phyloP scores from a whole-genome alignment of 1,140 invertebrate genomes.

The Caenorhabditis brenneri region DNA sequence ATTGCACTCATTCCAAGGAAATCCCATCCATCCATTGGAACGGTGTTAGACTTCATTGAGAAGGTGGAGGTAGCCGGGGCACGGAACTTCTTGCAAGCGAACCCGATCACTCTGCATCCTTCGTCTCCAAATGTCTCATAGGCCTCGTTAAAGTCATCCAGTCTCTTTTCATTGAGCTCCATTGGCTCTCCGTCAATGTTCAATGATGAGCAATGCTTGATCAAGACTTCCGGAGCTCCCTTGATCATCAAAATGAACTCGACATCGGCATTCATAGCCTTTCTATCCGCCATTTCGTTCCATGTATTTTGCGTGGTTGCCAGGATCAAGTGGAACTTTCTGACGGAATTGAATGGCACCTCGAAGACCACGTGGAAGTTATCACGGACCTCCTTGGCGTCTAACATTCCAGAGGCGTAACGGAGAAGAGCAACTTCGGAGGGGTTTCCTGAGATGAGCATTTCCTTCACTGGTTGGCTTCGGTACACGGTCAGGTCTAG shows the following conservation, averaged over 20 bases:
- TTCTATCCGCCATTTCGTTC: slow-evolving; percentile 21
- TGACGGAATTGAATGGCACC: slow-evolving; percentile 68
- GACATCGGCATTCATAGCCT: slow-evolving; percentile 45
- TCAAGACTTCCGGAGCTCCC: slow-evolving; percentile 66
- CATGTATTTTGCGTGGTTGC: slow-evolving; percentile 28
- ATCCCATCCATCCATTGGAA: slow-evolving; percentile 57
- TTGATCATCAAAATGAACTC: slow-evolving; percentile 65
- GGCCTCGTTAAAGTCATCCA: slow-evolving; percentile 60
- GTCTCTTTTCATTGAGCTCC: slow-evolving; percentile 54
- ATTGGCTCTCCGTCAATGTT: slow-evolving; percentile 51
- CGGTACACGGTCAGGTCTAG: slow-evolving; percentile 31
- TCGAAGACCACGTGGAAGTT: slow-evolving; percentile 64
- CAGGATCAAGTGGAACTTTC: slow-evolving; percentile 67
- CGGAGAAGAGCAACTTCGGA: slow-evolving; percentile 61
- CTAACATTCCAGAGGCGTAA: slow-evolving; percentile 54
- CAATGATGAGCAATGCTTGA: slow-evolving; percentile 59
- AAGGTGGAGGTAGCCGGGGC: slow-evolving; percentile 57
- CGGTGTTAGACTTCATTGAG: slow-evolving; percentile 58
- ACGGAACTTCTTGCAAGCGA: slow-evolving; percentile 60
- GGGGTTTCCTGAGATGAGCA: slow-evolving; percentile 58
- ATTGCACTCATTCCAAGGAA: slow-evolving; percentile 63
- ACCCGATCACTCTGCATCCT: slow-evolving; percentile 66
- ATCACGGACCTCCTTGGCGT: slow-evolving; percentile 50
- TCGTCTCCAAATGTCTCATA: slow-evolving; percentile 63
- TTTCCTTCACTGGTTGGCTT: slow-evolving; percentile 49